Evolutionary conservation across 2,888 invertebrate species (phyloP).

Genomic region (Apoda limacodes): DNA sequence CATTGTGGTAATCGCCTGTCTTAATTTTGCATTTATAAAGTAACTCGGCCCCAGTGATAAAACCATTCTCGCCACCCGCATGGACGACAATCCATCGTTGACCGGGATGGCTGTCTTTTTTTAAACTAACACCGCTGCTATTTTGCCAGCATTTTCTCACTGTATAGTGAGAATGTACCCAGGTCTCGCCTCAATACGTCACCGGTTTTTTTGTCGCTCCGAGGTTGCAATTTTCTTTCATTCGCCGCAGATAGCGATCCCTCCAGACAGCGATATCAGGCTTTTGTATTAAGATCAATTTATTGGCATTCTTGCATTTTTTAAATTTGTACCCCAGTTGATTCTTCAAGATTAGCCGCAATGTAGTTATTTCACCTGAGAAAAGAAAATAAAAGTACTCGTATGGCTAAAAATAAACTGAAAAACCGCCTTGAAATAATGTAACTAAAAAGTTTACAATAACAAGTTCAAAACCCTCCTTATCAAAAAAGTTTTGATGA

Average conservation of each 20-base stretch:
- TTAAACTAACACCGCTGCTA: conserved; percentile 8
- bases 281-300: conserved; percentile 16
- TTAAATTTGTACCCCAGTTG: conserved; percentile 18
- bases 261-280: conserved; percentile 23
- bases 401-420: too few relatives aligned
- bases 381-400: too few relatives aligned
- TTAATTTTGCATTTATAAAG: conserved; percentile 17
- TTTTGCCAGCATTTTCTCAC: conserved; percentile 17
- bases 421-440: too few relatives aligned
- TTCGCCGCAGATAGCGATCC: conserved; percentile 20
- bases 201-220: conserved; percentile 22
- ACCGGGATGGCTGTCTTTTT: conserved; percentile 8
- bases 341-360: conserved; percentile 15
- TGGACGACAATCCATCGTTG: conserved; percentile 13
- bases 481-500: too few relatives aligned
- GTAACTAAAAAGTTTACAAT: too few relatives aligned
- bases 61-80: conserved; percentile 18
- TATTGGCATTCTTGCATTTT: conserved; percentile 16
- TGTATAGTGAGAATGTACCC: conserved; percentile 22
- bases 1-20: conserved; percentile 16
- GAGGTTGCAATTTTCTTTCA: conserved; percentile 20
- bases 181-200: conserved; percentile 18
- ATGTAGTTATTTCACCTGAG: conserved; percentile 13
- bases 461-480: too few relatives aligned
- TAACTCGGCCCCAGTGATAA: conserved; percentile 4